Percentiles rank a stretch among this genome's conserved stretches.
Evolutionary conservation across 2,113 vertebrate species (phyloP).

Genomic region (Azemiops feae): DNA sequence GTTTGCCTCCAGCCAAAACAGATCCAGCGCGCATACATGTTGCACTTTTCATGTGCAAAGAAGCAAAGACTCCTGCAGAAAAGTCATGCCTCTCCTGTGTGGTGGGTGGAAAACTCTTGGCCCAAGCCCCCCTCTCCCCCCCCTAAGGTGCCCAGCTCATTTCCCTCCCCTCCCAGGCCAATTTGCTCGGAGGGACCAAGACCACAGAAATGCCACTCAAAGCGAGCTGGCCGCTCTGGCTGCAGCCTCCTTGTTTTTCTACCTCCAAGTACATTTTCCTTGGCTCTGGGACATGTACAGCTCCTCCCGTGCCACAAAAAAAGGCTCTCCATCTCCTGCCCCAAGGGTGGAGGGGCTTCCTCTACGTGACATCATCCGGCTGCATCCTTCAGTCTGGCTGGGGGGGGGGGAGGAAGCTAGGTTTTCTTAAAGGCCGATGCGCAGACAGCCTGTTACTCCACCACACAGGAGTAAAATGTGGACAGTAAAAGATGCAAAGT

Average conservation of each 20-base stretch:
- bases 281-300: not conserved
- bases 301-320: not conserved
- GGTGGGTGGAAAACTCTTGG: not conserved
- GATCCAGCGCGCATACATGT: constrained; percentile 38
- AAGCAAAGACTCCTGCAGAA: not conserved
- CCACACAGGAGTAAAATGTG: not conserved
- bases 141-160: rapidly evolving
- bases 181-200: not conserved
- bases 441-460: not conserved
- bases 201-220: not conserved
- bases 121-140: not conserved
- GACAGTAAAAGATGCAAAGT: not conserved
- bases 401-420: too few species aligned
- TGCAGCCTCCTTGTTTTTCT: not conserved
- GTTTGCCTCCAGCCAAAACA: constrained; percentile 34
- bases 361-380: not conserved
- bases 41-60: not conserved
- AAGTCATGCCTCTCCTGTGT: not conserved
- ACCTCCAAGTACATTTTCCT: not conserved
- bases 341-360: not conserved
- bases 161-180: not conserved
- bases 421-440: not conserved
- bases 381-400: not conserved
- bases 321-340: not conserved
- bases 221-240: not conserved